phyloP scores from a whole-genome alignment of 1,140 invertebrate species.

The Drosophila truncata region DNA sequence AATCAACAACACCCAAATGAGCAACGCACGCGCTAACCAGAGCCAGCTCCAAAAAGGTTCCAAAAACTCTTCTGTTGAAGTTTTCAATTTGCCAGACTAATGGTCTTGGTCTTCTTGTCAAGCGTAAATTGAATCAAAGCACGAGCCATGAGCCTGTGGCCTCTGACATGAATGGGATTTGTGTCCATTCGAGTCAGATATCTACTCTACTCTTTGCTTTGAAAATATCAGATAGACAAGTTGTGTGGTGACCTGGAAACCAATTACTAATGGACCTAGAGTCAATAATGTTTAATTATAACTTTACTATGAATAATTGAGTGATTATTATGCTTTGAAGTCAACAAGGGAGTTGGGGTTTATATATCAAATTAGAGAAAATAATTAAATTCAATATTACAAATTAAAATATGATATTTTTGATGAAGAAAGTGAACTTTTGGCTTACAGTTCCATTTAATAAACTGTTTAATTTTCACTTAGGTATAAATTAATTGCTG shows the following conservation, averaged over 20 bases:
- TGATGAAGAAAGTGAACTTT: neutral
- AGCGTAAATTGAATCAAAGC: slow-evolving; percentile 58
- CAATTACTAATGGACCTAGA: slow-evolving; percentile 8
- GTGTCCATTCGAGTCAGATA: neutral
- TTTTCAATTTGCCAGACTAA: slow-evolving; percentile 46
- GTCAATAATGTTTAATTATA: slow-evolving; percentile 13
- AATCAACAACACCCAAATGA: slow-evolving; percentile 64
- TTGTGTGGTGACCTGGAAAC: slow-evolving; percentile 1
- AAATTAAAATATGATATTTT: neutral
- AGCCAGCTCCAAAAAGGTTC: slow-evolving; percentile 10
- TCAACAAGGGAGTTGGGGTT: neutral
- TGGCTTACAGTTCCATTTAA: no score
- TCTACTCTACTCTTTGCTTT: neutral
- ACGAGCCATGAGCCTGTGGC: slow-evolving; percentile 25
- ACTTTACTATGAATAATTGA: slow-evolving; percentile 10
- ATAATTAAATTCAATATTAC: neutral
- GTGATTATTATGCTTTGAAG: neutral
- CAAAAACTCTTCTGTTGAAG: slow-evolving; percentile 26
- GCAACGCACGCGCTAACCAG: slow-evolving; percentile 49
- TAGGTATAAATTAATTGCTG: neutral
- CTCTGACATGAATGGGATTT: slow-evolving; percentile 63
- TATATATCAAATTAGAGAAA: neutral
- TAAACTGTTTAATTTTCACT: neutral
- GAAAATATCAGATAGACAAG: neutral
- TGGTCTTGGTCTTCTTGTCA: slow-evolving; percentile 35